Evolutionary conservation across 23 tunicate species (phyloP), one percentile per base, ranked within the genome.

Genomic region (Botrylloides violaceus): DNA sequence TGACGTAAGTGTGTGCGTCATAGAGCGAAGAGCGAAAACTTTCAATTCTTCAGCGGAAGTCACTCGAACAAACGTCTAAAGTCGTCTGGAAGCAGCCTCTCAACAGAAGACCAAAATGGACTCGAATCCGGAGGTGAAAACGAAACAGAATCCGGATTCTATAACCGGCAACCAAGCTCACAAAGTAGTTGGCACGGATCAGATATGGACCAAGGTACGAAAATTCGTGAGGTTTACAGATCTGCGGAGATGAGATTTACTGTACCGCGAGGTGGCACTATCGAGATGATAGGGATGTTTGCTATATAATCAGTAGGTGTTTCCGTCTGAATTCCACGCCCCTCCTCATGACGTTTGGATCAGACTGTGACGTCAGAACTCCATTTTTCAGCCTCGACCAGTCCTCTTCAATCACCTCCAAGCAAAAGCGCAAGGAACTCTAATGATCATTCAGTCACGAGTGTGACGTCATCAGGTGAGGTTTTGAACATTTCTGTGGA

Each of bases 31-130:
- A 7, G 12, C 12, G 53, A 43, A 43, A 43, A 43, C 15, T 7
- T 43, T n/a, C n/a, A n/a, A n/a, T n/a, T n/a, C n/a, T n/a, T 2
- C 81, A 87, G 95, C 29, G 74, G 74, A 68, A 28, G 58, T 2
- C 95, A 87, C 57, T 72, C 88, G 72, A 61, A 71, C 50, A 90
- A 90, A 47, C 85, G 97, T 24, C 59, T 90, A 24, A 90, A 90
- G 68, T 90, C 97, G 3, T 90, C 97, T 0, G 97, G 81, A 50
- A 90, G 97, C 79, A 77, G 84, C 64, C 79, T 90, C 81, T 77
- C 90, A 19, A 78, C 90, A 2, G 97, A 90, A 60, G 97, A 90
- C 20, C 77, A 62, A 34, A 90, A 90, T 66, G 97, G 97, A 24
- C 15, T 90, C 66, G 97, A 90, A 27, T 82, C 84, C 43, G 85